A percentile compares a stretch with the other conserved stretches of the same genome.
phyloP scores from a whole-genome alignment of 2,113 vertebrate genomes.

The Epinephelus cyanopodus region DNA sequence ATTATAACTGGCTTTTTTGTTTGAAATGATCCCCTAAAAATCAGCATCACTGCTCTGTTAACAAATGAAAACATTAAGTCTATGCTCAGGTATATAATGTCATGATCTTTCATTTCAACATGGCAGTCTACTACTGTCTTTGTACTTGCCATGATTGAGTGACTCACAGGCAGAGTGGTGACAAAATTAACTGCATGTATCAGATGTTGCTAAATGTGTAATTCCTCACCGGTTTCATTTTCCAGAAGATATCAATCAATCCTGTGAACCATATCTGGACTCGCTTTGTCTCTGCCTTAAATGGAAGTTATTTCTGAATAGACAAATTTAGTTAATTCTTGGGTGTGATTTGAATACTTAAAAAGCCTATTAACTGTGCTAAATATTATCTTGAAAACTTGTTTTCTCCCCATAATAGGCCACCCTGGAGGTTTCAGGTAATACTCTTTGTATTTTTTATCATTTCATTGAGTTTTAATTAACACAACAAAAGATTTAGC shows the following conservation, averaged over 20 bases:
- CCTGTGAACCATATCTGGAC: neutral
- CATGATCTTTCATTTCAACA: too few relatives aligned
- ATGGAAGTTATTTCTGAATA: too few relatives aligned
- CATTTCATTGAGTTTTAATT: constrained; percentile 12
- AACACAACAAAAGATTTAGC: constrained; percentile 1
- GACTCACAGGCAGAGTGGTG: too few relatives aligned
- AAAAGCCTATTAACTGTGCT: constrained; percentile 16
- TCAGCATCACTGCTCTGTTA: neutral
- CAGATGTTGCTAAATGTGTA: neutral
- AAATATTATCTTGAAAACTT: neutral
- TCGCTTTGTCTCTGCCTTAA: neutral
- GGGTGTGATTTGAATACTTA: constrained; percentile 14
- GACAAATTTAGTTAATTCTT: neutral
- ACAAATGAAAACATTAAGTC: neutral
- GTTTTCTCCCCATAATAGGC: neutral
- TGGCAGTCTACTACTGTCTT: too few relatives aligned
- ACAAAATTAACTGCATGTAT: neutral
- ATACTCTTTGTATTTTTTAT: constrained; percentile 16
- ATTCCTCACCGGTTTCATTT: neutral
- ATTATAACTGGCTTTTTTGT: neutral
- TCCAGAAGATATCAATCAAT: neutral
- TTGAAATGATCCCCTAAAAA: neutral
- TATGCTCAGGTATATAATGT: neutral
- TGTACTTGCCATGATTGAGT: too few relatives aligned
- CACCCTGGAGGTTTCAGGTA: constrained; percentile 36